phyloP scores from a whole-genome alignment of 2,113 vertebrate genomes.

The Malurus elegans region DNA sequence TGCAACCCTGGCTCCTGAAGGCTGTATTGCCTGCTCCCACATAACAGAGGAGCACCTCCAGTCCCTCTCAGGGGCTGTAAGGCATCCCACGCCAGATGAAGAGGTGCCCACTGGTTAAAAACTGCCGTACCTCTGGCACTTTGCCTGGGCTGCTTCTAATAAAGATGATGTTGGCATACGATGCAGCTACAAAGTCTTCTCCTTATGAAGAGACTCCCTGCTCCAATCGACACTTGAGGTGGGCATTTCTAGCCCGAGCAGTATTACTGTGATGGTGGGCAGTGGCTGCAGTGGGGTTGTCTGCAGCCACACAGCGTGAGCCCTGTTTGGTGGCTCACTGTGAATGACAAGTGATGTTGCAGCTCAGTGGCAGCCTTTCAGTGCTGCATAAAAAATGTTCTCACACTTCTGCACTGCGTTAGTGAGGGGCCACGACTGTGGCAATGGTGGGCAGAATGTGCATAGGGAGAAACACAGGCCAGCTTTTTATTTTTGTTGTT shows the following conservation, averaged over 20 bases:
- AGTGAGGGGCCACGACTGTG: fast-evolving
- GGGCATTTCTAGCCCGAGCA: not conserved
- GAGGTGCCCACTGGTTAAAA: not conserved
- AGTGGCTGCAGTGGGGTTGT: not conserved
- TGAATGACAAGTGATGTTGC: not conserved
- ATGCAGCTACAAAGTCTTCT: not conserved
- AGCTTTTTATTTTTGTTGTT: not conserved
- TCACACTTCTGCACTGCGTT: fast-evolving
- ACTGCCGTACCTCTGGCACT: not conserved
- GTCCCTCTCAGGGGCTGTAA: not conserved
- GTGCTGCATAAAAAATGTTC: not conserved
- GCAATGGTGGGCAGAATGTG: not conserved
- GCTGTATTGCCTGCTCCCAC: not conserved
- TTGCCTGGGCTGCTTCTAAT: not conserved
- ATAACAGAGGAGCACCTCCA: not conserved
- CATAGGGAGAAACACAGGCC: not conserved
- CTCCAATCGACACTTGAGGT: not conserved
- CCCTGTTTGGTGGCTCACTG: not conserved
- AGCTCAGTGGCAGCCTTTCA: not conserved
- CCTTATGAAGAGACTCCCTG: not conserved
- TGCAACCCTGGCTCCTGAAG: not conserved
- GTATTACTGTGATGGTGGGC: not conserved
- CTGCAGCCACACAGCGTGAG: not conserved
- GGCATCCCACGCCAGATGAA: not conserved
- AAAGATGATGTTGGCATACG: not conserved